Conservation (phyloP, 2,888 invertebrate species). For the Pseudoips prasinana region DNA sequence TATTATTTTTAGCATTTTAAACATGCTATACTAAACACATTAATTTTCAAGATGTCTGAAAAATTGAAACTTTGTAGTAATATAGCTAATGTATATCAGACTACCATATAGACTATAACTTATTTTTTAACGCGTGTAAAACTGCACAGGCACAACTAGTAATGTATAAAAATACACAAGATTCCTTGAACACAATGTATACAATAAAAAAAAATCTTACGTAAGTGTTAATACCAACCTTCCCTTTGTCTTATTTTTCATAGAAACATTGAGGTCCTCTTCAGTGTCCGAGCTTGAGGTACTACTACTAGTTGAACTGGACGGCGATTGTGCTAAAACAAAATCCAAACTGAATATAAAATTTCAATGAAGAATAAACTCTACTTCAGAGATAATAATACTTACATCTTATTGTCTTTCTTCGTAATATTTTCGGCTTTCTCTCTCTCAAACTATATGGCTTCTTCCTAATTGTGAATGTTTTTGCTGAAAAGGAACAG, state of each 20-base stretch:
- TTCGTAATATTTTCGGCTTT: slow-evolving; percentile 73
- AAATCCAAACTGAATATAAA: slow-evolving; percentile 4
- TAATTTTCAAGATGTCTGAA: too few relatives aligned
- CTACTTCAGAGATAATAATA: slow-evolving; percentile 2
- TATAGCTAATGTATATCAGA: too few relatives aligned
- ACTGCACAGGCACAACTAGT: too few relatives aligned
- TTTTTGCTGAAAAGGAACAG: slow-evolving; percentile 64
- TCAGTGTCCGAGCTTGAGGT: slow-evolving; percentile 70
- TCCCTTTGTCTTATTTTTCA: slow-evolving; percentile 78
- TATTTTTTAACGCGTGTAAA: too few relatives aligned
- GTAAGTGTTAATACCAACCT: too few relatives aligned
- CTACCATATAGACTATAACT: too few relatives aligned
- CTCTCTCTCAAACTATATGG: slow-evolving; percentile 75
- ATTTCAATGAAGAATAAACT: slow-evolving; percentile 1
- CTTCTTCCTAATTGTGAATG: slow-evolving; percentile 75
- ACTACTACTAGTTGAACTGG: slow-evolving; percentile 59
- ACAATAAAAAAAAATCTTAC: too few relatives aligned
- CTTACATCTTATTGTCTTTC: slow-evolving; percentile 77
- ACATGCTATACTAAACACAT: too few relatives aligned
- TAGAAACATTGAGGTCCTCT: slow-evolving; percentile 77
- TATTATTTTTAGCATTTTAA: too few relatives aligned
- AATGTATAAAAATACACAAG: too few relatives aligned
- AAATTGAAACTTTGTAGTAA: too few relatives aligned
- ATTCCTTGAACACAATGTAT: too few relatives aligned
- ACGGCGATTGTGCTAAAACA: slow-evolving; percentile 70